These are phyloP conservation scores for Protonemura montana DNA, from an alignment of 2,888 invertebrate species.

Conservation along the genomic window DNA sequence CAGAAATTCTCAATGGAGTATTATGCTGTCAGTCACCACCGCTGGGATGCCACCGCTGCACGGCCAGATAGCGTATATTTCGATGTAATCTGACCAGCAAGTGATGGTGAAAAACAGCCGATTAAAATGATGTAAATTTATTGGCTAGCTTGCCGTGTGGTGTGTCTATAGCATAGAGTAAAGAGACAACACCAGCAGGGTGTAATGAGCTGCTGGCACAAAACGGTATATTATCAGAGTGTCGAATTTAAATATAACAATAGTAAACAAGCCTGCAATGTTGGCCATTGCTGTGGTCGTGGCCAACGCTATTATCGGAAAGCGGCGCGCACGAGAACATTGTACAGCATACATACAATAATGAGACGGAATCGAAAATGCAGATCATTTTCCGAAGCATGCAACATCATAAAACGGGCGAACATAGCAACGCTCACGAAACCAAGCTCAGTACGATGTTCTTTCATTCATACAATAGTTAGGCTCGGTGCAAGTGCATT, in stretches of 20 bases:
- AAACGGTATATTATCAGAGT: neutral
- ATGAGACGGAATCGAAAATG: neutral
- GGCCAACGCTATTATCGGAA: neutral
- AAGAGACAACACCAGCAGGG: neutral
- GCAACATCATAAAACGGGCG: neutral
- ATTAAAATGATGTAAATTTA: slow-evolving; percentile 2
- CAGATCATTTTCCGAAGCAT: neutral
- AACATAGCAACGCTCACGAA: neutral
- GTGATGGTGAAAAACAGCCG: neutral
- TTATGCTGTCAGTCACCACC: slow-evolving; percentile 32
- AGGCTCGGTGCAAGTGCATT: neutral
- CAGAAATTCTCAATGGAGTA: slow-evolving; percentile 28
- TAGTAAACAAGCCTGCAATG: neutral
- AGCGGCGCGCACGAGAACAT: neutral
- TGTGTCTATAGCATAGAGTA: neutral
- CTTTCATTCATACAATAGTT: neutral
- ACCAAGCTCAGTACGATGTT: neutral
- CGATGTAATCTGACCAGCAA: neutral
- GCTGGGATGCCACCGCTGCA: neutral
- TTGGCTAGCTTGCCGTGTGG: neutral
- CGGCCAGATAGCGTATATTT: neutral
- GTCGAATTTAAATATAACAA: neutral
- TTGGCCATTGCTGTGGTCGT: neutral
- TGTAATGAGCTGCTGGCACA: neutral
- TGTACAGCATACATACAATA: neutral